phyloP scores from a whole-genome alignment of 1,140 invertebrate genomes.

The Musca domestica region DNA sequence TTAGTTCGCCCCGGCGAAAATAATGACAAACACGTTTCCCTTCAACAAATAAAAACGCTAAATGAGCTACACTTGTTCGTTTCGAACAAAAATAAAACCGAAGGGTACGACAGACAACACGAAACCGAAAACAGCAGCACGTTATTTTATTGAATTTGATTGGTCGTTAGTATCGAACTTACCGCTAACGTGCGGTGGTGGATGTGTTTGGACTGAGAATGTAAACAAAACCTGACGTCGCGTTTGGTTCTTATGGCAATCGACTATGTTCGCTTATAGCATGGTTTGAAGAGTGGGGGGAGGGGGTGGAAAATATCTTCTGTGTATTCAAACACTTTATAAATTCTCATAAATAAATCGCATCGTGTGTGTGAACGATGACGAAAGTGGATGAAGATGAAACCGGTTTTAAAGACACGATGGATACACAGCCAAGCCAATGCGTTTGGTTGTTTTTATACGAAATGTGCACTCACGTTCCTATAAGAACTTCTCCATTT shows the following conservation, averaged over 20 bases:
- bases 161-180: constrained; percentile 28
- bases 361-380: constrained; percentile 13
- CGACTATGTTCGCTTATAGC: no score
- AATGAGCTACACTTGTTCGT: not conserved
- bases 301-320: no score
- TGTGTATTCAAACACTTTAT: no score
- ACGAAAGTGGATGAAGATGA: constrained; percentile 9
- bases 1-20: no score
- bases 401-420: constrained; percentile 31
- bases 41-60: no score
- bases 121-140: constrained; percentile 34
- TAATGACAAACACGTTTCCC: no score
- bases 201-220: not conserved
- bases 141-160: constrained; percentile 41
- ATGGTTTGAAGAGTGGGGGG: no score
- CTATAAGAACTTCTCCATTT: no score
- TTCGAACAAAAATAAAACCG: not conserved
- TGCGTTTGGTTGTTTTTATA: no score
- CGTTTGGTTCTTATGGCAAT: no score
- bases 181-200: not conserved
- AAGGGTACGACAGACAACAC: constrained; percentile 33
- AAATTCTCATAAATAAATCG: no score
- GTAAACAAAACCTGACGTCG: not conserved
- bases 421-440: constrained; percentile 30
- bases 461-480: no score